Base-by-base conservation (phyloP, 2,113 vertebrate genomes). In the Colinus virginianus region DNA sequence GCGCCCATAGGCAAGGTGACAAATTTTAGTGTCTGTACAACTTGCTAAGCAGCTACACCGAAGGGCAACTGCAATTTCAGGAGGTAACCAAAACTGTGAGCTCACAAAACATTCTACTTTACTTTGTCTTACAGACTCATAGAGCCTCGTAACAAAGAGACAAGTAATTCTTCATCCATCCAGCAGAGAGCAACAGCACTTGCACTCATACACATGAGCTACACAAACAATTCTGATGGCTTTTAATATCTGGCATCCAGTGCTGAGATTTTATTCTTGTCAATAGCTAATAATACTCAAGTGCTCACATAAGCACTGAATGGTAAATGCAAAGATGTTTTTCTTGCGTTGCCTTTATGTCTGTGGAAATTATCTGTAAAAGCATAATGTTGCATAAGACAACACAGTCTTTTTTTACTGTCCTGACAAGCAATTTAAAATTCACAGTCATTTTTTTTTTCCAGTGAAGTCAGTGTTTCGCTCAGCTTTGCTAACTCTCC, bases 131-230 rank as follows among this genome's bases (percentile, higher is more conserved):
- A 58, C 22, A 74, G 70, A 46, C 34, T 80, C 76, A 32, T 1
- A 38, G 86, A 90, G 71, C 49, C 43, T 75, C 56, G 26, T 67
- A 71, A 85, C 91, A 94, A 92, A 95, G 93, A 83, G 64, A 64
- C 20, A 82, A 96, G 87, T 85, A 86, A 87, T 96, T 95, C 94
- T 88, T 70, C 78, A 48, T 69, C 84, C 89, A 91, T 62, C 96
- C 96, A 94, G 96, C 95, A 96, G 96, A 94, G 92, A 93, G 94
- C 95, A 95, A 96, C 84, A 40, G 2, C 68, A 87, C 87, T 87
- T 89, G 61, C 59, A 40, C 71, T 78, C 71, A 67, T 46, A 13
- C 69, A 58, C 9, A 46, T 3, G 32, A 77, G 79, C 58, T 25
- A 85, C 51, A 14, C 0, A 45, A 88, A 85, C 55, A 67, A 55